Base-by-base conservation (phyloP, 2,888 invertebrate genomes). In the Alsophila aescularia region DNA sequence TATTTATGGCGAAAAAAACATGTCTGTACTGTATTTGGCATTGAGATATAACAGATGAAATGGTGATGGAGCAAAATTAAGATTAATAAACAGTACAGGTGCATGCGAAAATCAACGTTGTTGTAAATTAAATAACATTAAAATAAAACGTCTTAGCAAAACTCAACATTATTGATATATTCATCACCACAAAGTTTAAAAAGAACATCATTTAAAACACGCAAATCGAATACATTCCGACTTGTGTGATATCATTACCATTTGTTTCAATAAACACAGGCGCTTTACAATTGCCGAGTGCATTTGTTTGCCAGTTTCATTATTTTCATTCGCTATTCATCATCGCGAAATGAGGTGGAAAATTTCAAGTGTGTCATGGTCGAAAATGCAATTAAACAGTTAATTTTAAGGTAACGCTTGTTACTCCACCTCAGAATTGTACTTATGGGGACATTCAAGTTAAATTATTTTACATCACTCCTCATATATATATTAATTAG, bases 181-280 rank as follows among this genome's bases (percentile, higher is more conserved):
- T n/a, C n/a, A n/a, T n/a, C n/a, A 34, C 10, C 13, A 36, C 21
- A 45, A 18, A 60, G 57, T 59, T 64, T 34, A 61, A 60, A 48
- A 47, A 35, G 55, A 56, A 34, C 40, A 36, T 42, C 44, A 32
- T 32, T 42, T 52, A 27, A 53, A 47, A 64, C 39, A 56, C 18
- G 53, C 45, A 45, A 60, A 65, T 60, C 56, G 55, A 52, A 59
- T 64, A 47, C 55, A 62, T 52, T 45, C 52, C 41, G 40, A n/a
- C 31, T 36, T 24, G 48, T 32, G 52, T 60, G 62, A 65, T 62
- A 60, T 61, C 62, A 65, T 61, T 59, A 52, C 49, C 53, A 60
- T 57, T 62, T 65, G 62, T 59, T 58, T 61, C 53, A 62, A 57
- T 62, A 57, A 65, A 57, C 42, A 45, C 37, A 14, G 15, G 27